These are phyloP conservation scores for Exocentrus adspersus DNA, from an alignment of 2,888 invertebrate species.

Conservation along the genomic window DNA sequence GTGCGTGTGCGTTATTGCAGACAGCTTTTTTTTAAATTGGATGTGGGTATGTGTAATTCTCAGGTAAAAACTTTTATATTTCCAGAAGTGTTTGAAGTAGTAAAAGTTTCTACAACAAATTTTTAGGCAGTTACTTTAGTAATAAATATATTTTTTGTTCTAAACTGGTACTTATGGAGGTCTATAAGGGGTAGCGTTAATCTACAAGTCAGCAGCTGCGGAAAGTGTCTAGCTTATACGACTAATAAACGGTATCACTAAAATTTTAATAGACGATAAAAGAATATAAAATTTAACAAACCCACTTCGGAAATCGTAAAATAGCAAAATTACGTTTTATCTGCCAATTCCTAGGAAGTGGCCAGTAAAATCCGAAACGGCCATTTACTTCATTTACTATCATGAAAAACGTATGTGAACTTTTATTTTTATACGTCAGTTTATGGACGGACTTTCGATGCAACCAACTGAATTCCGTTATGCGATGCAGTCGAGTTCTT, in stretches of 20 bases:
- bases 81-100: no score
- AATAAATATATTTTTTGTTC: no score
- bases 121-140: no score
- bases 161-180: no score
- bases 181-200: background rate
- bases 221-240: background rate
- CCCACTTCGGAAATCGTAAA: slow-evolving; percentile 24
- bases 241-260: background rate
- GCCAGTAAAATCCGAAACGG: slow-evolving; percentile 40
- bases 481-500: slow-evolving; percentile 5
- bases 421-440: slow-evolving; percentile 29
- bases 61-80: no score
- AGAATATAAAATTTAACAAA: slow-evolving; percentile 30
- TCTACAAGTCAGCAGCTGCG: background rate
- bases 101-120: no score
- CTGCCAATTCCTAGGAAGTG: slow-evolving; percentile 40
- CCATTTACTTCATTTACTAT: slow-evolving; percentile 34
- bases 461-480: slow-evolving; percentile 12
- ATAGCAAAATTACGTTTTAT: slow-evolving; percentile 32
- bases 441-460: slow-evolving; percentile 13
- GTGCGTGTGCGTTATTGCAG: slow-evolving; percentile 17
- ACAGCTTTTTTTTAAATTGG: slow-evolving; percentile 28
- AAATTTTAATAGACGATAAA: slow-evolving; percentile 14
- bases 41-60: slow-evolving; percentile 9
- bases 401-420: slow-evolving; percentile 33